Base-by-base conservation (phyloP, 2,797 vertebrate species). In the Selene dorsalis region DNA sequence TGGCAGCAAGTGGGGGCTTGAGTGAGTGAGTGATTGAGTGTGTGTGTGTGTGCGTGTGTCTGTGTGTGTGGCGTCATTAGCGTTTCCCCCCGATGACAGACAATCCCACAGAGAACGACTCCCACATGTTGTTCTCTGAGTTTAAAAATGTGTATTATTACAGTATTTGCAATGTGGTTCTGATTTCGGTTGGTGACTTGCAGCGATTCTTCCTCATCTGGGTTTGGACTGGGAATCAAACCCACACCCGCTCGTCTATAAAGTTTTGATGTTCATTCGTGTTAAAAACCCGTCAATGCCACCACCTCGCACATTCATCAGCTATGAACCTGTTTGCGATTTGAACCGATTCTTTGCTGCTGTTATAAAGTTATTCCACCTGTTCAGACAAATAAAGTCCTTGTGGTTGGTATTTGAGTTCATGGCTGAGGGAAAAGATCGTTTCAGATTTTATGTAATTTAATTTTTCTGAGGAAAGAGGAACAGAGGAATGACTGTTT, bases 311-410 rank as follows among this genome's bases (percentile, higher is more conserved):
- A 17, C 30, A 4, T 39, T 59, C 60, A 73, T 28, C 52, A 41
- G 24, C 28, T 67, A 38, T 60, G 55, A 62, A 76, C 69, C 66
- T 41, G 71, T 72, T 79, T 55, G 58, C 2, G 17, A 77, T 66
- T 35, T 52, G 24, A 75, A 43, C 72, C 1, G 26, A 77, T 73
- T 73, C 56, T 65, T 73, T 16, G 14, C 65, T 4, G 5, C 69
- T 22, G 45, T 64, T 47, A 16, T 35, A 35, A 35, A 35, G 32
- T 35, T 2, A 35, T 35, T 35, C 32, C 32, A 35, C 32, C 32
- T 35, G 32, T 35, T 35, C 32, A 8, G 32, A 35, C 7, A 8
- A 35, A 35, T 35, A 8, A 35, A 35, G 7, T 8, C 6, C 30
- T 32, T 32, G 30, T 32, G 4, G 30, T 32, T 32, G 30, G 4